Base-by-base conservation (phyloP, 2,888 invertebrate genomes). In the Eudasyphora cyanicolor region DNA sequence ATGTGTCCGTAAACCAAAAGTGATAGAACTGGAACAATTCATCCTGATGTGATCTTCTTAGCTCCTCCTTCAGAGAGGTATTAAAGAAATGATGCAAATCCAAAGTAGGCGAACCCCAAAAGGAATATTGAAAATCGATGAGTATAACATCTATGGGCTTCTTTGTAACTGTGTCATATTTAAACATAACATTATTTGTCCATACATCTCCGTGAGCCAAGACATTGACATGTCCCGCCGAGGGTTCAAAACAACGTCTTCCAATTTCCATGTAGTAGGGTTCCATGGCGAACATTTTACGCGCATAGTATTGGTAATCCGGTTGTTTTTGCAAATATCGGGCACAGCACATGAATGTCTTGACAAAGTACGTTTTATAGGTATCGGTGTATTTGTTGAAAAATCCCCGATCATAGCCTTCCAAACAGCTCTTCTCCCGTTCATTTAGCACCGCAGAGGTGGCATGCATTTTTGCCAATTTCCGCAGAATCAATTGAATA, bases 401-500 rank as follows among this genome's bases (percentile, higher is more conserved):
- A 84, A 92, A 88, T 0, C 92, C 92, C 0, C 90, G 88, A 87
- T 92, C 91, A 29, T 88, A 92, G 0, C 77, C 83, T 45, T 90
- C 87, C 24, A 92, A 80, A 14, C 71, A 84, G 0, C 89, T 87
- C 0, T 73, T 69, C 42, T 89, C 85, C 1, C 89, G 91, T 29
- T 91, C 89, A 80, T 93, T 93, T 24, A 92, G 86, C 0, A 92
- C 92, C 0, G 93, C 92, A 0, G 93, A 93, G 0, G 93, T 89
- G 0, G 93, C 93, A 86, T 94, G 94, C 87, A 93, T 93, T 86
- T 92, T 92, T 0, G 93, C 93, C 83, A 93, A 79, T 0, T 92
- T 90, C 0, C 88, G 87, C 0, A 93, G 86, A 0, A 92, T 89
- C 14, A 93, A 32, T 82, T 89, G 90, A 0, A 91, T 87, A 76